Percentiles rank a stretch among this genome's conserved stretches.
phyloP scores from a whole-genome alignment of 2,113 vertebrate genomes.

The Anser brachyrhynchus region DNA sequence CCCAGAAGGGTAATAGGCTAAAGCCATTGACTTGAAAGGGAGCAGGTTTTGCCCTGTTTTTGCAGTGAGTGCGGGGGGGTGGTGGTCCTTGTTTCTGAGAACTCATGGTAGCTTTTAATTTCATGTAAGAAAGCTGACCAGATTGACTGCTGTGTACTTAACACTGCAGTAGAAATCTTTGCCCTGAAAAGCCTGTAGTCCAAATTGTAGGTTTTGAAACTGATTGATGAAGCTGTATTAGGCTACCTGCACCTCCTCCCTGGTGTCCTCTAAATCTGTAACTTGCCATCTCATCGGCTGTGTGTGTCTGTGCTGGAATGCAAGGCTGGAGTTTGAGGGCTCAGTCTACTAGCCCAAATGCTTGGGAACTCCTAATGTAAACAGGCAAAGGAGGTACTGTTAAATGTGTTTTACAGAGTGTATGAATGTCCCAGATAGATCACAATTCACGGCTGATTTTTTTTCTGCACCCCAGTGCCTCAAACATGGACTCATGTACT shows the following conservation, averaged over 20 bases:
- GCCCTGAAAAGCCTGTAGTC: neutral
- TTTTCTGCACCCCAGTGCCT: neutral
- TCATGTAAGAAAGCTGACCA: neutral
- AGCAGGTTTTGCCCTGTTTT: neutral
- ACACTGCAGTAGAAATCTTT: neutral
- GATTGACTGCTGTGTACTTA: neutral
- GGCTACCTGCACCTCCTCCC: neutral
- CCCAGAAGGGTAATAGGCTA: neutral
- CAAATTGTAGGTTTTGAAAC: neutral
- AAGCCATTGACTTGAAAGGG: neutral
- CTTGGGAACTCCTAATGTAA: neutral
- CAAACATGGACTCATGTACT: neutral
- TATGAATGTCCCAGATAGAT: neutral
- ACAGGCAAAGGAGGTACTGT: neutral
- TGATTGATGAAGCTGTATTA: neutral
- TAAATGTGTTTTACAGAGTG: neutral
- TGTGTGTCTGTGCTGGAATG: neutral
- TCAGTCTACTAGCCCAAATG: neutral
- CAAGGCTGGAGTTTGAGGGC: neutral
- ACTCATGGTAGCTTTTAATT: neutral
- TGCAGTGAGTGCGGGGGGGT: neutral
- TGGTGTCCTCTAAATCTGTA: neutral
- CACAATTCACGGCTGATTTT: neutral
- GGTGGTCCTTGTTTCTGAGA: neutral
- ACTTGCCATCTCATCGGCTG: neutral